Conservation (phyloP, 2,888 invertebrate genomes). For the Stramonita haemastoma region DNA sequence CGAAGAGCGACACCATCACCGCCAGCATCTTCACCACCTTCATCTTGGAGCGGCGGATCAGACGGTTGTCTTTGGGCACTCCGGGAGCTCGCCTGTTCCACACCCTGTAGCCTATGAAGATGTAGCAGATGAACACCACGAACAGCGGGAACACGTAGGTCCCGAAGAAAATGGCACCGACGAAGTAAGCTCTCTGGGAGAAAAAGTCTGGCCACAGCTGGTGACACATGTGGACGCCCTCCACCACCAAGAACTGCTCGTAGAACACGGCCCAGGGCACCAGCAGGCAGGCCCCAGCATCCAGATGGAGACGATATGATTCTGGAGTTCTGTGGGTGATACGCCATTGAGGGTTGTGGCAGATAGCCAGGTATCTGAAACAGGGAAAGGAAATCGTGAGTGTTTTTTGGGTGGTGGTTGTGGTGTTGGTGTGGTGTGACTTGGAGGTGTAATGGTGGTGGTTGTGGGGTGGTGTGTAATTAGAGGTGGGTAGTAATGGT, state of each 20-base stretch:
- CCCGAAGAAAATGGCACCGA: constrained; percentile 90
- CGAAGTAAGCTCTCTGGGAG: constrained; percentile 90
- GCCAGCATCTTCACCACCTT: constrained; percentile 93
- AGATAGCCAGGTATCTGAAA: constrained; percentile 94
- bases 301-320: constrained; percentile 94
- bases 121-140: constrained; percentile 92
- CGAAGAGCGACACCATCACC: constrained; percentile 93
- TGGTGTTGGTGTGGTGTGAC: too few species aligned
- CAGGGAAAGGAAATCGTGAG: neutral
- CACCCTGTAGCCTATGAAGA: constrained; percentile 92
- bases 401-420: too few species aligned
- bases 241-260: constrained; percentile 78
- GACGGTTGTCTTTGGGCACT: constrained; percentile 82
- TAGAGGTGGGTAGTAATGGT: too few species aligned
- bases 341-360: constrained; percentile 94
- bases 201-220: constrained; percentile 88
- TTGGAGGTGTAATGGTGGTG: too few species aligned
- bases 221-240: constrained; percentile 55
- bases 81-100: constrained; percentile 92
- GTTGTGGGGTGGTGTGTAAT: too few species aligned
- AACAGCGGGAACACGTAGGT: constrained; percentile 94
- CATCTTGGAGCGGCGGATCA: constrained; percentile 88
- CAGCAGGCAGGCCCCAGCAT: constrained; percentile 89
- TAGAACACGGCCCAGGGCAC: constrained; percentile 94
- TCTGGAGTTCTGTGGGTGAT: constrained; percentile 92